phyloP scores from a whole-genome alignment of 2,113 vertebrate species.

The Saccopteryx leptura region DNA sequence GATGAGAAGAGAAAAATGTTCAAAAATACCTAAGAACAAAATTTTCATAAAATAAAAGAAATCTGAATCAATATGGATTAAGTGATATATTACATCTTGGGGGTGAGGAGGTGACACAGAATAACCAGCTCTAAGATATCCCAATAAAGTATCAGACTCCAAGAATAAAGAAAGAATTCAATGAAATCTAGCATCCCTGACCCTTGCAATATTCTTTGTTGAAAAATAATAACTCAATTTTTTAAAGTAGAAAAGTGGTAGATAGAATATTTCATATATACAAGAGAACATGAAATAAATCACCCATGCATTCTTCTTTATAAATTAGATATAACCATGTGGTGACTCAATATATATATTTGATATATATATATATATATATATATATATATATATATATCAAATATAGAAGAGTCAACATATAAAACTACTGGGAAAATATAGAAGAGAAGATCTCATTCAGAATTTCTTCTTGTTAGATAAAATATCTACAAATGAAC shows the following conservation, averaged over 20 bases:
- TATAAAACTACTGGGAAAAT: background rate
- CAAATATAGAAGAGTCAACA: background rate
- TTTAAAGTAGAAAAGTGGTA: background rate
- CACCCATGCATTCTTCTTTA: background rate
- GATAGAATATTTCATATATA: background rate
- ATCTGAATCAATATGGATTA: background rate
- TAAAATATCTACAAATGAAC: background rate
- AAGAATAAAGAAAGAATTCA: background rate
- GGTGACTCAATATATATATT: background rate
- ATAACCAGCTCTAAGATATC: background rate
- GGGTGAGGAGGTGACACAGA: background rate
- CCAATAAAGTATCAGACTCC: background rate
- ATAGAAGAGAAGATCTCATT: background rate
- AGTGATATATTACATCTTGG: background rate
- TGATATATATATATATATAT: background rate
- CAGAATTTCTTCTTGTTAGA: background rate
- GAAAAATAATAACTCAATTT: slow-evolving; percentile 16
- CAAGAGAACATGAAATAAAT: background rate
- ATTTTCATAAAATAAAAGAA: background rate
- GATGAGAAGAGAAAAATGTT: background rate
- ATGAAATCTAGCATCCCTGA: background rate
- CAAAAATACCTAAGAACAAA: background rate
- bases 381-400: background rate
- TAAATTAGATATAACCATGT: background rate
- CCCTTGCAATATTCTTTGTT: background rate